Evolutionary conservation across 2,888 invertebrate species (phyloP).

Genomic region (Horisme vitalbata): DNA sequence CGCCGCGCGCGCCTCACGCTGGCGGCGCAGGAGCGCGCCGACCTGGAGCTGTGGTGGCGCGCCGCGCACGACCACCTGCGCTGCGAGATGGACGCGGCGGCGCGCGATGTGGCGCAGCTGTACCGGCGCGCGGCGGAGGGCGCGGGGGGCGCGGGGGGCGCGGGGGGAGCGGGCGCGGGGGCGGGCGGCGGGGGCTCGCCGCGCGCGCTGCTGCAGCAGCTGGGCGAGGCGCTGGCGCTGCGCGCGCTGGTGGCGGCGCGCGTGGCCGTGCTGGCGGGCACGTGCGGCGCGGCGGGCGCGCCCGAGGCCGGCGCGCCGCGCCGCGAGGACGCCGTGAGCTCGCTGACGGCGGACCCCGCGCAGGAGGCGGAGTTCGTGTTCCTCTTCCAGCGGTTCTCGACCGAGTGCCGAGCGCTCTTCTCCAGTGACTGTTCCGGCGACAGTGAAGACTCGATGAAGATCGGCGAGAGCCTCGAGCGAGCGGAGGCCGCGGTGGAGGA

Average conservation of each 20-base stretch:
- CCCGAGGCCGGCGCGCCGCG: conserved; percentile 43
- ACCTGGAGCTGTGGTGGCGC: conserved; percentile 89
- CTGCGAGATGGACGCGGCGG: conserved; percentile 87
- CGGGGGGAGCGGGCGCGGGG: conserved; percentile 62
- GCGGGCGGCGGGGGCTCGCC: conserved; percentile 61
- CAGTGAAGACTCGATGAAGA: conserved; percentile 82
- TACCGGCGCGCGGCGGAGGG: conserved; percentile 83
- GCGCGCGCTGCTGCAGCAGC: conserved; percentile 47
- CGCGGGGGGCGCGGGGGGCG: conserved; percentile 62
- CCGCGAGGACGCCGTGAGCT: conserved; percentile 64
- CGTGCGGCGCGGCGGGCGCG: conserved; percentile 62
- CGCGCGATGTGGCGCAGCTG: conserved; percentile 85
- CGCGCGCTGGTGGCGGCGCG: conserved; percentile 87
- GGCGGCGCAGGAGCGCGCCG: conserved; percentile 86
- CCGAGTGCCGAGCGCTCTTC: conserved; percentile 84
- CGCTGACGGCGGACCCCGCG: conserved; percentile 81
- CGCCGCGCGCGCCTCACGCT: conserved; percentile 83
- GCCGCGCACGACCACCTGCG: conserved; percentile 88
- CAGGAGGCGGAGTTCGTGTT: conserved; percentile 86
- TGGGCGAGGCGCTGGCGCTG: conserved; percentile 53
- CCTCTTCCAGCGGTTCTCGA: conserved; percentile 85
- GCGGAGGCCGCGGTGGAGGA: conserved; percentile 73
- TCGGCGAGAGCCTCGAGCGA: conserved; percentile 79
- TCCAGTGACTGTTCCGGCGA: conserved; percentile 81
- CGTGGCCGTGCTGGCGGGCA: conserved; percentile 86